Evolutionary conservation across 1,140 invertebrate genomes (phyloP), one percentile per base, ranked within the genome.

Genomic region (Bombus superbus): DNA sequence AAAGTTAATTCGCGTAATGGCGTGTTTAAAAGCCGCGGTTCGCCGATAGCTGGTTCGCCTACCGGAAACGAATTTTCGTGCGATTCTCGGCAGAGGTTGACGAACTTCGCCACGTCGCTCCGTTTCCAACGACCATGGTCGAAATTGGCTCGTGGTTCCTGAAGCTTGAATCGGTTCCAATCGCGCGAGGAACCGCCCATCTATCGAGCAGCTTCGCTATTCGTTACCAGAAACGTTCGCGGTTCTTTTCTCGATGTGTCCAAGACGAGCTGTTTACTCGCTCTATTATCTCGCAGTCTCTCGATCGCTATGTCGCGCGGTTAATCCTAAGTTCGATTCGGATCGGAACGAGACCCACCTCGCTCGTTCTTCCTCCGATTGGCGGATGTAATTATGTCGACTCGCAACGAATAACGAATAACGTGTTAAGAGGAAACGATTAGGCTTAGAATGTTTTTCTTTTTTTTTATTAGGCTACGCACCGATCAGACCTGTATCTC

Each of bases 1-100:
- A 89, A 89, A 89, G 87, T 89, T 89, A 89, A 89, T 89, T 89
- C 89, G 88, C 87, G 88, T 89, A 89, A 89, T 89, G 88, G 87
- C 32, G 80, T 71, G 84, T 83, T 86, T 86, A 83, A 89, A 86
- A 89, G 76, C 68, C 66, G 72, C 71, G 72, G 10, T 77, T 77
- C 79, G 69, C 47, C 28, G 25, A 64, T 57, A 35, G 38, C 40
- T 69, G 47, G 53, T 72, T 44, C 28, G 66, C 35, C 40, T 18
- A n/a, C 44, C 25, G 28, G 38, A 59, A 78, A 64, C 69, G 59
- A 44, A 74, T 81, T 73, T 81, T 72, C 44, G 42, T 35, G 66
- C 78, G 78, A 69, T 28, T 68, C 66, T 25, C 38, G 10, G 2
- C 66, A 13, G 28, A 72, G 40, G 69, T 42, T n/a, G 40, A 42